These are phyloP conservation scores for Furcula furcula DNA, from an alignment of 2,888 invertebrate genomes.

Conservation along the genomic window DNA sequence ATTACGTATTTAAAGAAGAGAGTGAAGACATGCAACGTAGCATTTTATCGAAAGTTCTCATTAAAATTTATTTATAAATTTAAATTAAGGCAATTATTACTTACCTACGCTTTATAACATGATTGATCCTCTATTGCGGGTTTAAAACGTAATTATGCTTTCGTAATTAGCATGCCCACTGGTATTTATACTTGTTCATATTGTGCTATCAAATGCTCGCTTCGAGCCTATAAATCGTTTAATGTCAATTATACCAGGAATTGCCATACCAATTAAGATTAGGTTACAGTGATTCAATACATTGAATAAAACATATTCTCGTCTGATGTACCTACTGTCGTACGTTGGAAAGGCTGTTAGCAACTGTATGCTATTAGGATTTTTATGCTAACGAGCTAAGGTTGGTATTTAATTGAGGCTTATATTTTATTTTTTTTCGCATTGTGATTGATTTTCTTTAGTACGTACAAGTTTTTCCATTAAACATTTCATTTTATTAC, in stretches of 20 bases:
- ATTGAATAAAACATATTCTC: slow-evolving; percentile 36
- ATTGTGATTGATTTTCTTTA: not conserved
- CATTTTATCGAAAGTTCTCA: too few species aligned
- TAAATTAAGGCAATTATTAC: too few species aligned
- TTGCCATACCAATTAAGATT: slow-evolving; percentile 42
- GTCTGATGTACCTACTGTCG: slow-evolving; percentile 24
- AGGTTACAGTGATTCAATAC: slow-evolving; percentile 36
- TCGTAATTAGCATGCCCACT: slow-evolving; percentile 16
- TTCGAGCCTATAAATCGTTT: slow-evolving; percentile 37
- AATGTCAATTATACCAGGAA: slow-evolving; percentile 38
- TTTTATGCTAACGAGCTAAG: not conserved
- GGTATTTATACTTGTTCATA: slow-evolving; percentile 22
- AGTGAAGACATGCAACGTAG: too few species aligned
- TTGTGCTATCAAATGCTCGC: slow-evolving; percentile 26
- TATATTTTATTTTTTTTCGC: not conserved
- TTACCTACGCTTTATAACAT: too few species aligned
- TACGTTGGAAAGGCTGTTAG: slow-evolving; percentile 3
- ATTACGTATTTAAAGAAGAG: too few species aligned
- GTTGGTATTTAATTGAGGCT: not conserved
- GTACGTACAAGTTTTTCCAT: too few species aligned
- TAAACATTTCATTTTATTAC: too few species aligned
- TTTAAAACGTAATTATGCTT: slow-evolving; percentile 11
- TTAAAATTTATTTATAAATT: too few species aligned
- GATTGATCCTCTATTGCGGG: not conserved
- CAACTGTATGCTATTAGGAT: not conserved